Conservation (phyloP, 2,797 vertebrate genomes). For the Lepus townsendii region DNA sequence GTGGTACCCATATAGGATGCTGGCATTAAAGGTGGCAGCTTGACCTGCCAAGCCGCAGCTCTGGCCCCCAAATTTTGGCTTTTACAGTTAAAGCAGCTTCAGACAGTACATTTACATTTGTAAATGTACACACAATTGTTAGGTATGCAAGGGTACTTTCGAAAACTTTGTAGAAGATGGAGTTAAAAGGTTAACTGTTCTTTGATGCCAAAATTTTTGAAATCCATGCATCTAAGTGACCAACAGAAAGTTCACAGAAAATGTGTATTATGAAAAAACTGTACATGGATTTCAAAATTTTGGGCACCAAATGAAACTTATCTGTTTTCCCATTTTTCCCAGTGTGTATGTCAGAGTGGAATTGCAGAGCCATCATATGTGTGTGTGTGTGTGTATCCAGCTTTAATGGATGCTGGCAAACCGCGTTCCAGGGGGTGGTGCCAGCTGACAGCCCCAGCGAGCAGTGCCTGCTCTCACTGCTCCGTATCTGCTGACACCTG, state of each 20-base stretch:
- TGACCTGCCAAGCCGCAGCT: too few relatives aligned
- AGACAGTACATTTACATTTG: neutral
- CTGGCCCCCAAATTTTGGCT: neutral
- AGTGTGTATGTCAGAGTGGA: neutral
- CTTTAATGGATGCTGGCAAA: neutral
- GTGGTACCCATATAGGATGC: too few relatives aligned
- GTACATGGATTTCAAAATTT: too few relatives aligned
- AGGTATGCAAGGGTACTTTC: neutral
- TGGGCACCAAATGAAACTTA: too few relatives aligned
- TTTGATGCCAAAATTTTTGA: too few relatives aligned
- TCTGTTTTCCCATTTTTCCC: too few relatives aligned
- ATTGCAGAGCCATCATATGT: neutral
- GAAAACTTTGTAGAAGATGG: too few relatives aligned
- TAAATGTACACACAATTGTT: neutral
- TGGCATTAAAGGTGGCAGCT: too few relatives aligned
- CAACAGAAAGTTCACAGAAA: too few relatives aligned
- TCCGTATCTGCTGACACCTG: neutral
- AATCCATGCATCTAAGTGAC: too few relatives aligned
- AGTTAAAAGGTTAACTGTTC: too few relatives aligned
- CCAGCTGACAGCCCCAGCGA: neutral
- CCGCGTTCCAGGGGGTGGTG: neutral
- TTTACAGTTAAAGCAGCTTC: neutral
- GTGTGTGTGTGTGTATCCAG: neutral
- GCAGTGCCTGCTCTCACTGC: neutral
- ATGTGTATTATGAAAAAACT: too few relatives aligned